phyloP scores from a whole-genome alignment of 2,797 vertebrate genomes.

The Smutsia temminckii region DNA sequence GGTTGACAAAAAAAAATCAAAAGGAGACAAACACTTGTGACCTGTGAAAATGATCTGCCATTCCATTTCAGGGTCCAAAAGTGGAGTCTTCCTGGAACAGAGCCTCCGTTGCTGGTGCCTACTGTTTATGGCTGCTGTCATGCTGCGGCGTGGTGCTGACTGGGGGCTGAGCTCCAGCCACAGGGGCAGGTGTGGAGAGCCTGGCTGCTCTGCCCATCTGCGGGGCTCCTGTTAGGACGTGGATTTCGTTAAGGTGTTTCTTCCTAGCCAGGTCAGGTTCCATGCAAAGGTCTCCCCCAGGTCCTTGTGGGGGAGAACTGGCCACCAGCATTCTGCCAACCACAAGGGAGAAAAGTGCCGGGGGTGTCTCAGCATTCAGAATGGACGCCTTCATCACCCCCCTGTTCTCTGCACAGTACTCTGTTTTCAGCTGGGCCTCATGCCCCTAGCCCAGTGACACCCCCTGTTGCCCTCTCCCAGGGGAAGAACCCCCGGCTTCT shows the following conservation, averaged over 20 bases:
- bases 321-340: background rate
- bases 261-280: background rate
- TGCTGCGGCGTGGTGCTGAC: fast-evolving
- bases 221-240: background rate
- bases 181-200: too few relatives aligned
- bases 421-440: background rate
- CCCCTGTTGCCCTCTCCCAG: too few relatives aligned
- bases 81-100: background rate
- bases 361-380: background rate
- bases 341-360: background rate
- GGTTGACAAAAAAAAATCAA: background rate
- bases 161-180: background rate
- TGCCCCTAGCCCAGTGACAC: background rate
- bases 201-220: too few relatives aligned
- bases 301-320: background rate
- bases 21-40: background rate
- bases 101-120: background rate
- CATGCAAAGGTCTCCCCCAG: background rate
- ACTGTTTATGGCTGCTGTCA: fast-evolving
- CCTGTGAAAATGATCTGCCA: background rate
- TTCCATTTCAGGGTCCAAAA: background rate
- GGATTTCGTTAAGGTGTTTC: background rate
- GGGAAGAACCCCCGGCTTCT: background rate
- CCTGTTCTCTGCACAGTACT: background rate
- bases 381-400: background rate